Conservation (phyloP, 2,888 invertebrate genomes). For the Limnephilus rhombicus region DNA sequence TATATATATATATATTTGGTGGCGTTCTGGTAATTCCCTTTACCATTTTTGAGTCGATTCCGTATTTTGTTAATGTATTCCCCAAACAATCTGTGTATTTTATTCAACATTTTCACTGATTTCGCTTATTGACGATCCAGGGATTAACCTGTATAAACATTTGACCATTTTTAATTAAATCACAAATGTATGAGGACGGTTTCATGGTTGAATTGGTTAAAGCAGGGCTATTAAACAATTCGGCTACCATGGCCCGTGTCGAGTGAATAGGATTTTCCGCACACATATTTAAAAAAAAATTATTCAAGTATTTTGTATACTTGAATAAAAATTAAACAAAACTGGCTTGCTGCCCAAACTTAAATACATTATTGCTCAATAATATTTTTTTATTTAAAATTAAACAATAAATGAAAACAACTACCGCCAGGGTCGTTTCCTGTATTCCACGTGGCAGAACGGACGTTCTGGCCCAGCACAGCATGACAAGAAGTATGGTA, state of each 20-base stretch:
- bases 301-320: too few species aligned
- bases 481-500: too few species aligned
- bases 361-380: too few species aligned
- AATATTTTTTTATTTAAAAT: too few species aligned
- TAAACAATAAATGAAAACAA: too few species aligned
- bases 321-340: too few species aligned
- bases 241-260: neutral
- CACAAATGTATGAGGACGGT: neutral
- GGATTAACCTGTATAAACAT: neutral
- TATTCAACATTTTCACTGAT: neutral
- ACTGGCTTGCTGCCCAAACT: too few species aligned
- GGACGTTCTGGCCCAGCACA: too few species aligned
- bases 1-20: too few species aligned
- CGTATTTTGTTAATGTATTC: neutral
- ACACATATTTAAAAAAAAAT: too few species aligned
- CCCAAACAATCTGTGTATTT: neutral
- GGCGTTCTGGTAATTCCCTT: neutral
- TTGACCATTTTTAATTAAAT: neutral
- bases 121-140: neutral
- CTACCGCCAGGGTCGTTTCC: too few species aligned
- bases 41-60: neutral
- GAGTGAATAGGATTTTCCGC: neutral
- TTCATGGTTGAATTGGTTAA: neutral
- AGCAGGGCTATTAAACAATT: neutral
- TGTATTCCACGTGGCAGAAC: too few species aligned